Percentiles rank a stretch among this genome's conserved stretches.
These are phyloP conservation scores for Selenia dentaria DNA, from an alignment of 2,888 invertebrate genomes.

Conservation along the genomic window DNA sequence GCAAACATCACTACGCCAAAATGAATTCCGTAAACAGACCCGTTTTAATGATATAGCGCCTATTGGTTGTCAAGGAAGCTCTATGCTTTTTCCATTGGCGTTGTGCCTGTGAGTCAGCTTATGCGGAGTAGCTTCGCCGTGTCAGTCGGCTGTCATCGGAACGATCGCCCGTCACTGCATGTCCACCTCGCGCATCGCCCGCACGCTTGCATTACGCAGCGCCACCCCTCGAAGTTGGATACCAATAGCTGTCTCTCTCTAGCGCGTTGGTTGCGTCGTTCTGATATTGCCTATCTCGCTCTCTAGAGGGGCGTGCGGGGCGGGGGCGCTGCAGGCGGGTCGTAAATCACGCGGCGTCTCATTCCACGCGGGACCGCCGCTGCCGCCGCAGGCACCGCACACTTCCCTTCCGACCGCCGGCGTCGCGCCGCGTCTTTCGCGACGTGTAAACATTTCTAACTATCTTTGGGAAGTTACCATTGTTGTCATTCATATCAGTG, in stretches of 20 bases:
- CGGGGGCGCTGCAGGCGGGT: slow-evolving; percentile 83
- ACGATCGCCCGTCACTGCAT: slow-evolving; percentile 81
- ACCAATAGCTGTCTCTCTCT: slow-evolving; percentile 65
- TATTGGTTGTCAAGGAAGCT: slow-evolving; percentile 55
- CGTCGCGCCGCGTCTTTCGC: slow-evolving; percentile 79
- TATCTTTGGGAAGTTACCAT: slow-evolving; percentile 65
- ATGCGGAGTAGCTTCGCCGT: slow-evolving; percentile 65
- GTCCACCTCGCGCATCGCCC: slow-evolving; percentile 83
- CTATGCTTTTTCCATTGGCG: slow-evolving; percentile 63
- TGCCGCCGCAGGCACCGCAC: slow-evolving; percentile 80
- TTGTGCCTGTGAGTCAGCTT: slow-evolving; percentile 71
- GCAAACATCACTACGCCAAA: slow-evolving; percentile 44
- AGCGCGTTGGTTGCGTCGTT: slow-evolving; percentile 33
- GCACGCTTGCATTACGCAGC: slow-evolving; percentile 85
- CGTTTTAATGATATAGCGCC: slow-evolving; percentile 57
- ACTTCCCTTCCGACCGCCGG: slow-evolving; percentile 78
- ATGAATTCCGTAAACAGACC: slow-evolving; percentile 52
- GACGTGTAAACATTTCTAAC: slow-evolving; percentile 77
- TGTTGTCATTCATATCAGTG: slow-evolving; percentile 62
- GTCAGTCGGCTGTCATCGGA: slow-evolving; percentile 78
- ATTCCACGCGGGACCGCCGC: slow-evolving; percentile 84
- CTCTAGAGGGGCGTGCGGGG: slow-evolving; percentile 72
- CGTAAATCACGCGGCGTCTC: slow-evolving; percentile 84
- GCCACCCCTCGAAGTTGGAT: slow-evolving; percentile 77
- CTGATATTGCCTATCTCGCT: slow-evolving; percentile 54